Conservation (phyloP, 2,888 invertebrate genomes). For the Leptura quadrifasciata region DNA sequence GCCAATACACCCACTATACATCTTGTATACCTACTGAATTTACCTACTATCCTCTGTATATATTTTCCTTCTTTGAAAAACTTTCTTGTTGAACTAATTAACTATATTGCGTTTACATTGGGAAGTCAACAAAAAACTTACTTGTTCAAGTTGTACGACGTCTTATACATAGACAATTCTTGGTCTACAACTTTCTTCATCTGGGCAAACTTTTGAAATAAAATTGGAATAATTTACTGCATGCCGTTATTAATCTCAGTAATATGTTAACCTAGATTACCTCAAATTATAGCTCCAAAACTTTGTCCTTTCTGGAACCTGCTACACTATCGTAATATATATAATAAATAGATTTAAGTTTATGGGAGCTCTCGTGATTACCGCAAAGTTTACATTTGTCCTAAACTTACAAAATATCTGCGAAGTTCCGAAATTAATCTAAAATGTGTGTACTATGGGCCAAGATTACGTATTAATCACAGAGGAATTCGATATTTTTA, state of each 20-base stretch:
- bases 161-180: not conserved
- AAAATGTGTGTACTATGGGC: not conserved
- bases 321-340: constrained; percentile 4
- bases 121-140: not conserved
- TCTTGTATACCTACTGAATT: too few species aligned
- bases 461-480: too few species aligned
- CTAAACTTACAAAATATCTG: constrained; percentile 13
- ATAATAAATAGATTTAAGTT: constrained; percentile 27
- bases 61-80: not conserved
- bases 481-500: too few species aligned
- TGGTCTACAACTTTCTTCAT: constrained; percentile 9
- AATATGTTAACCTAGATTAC: constrained; percentile 24
- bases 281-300: constrained; percentile 8
- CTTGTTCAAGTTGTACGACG: not conserved
- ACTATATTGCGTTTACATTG: not conserved
- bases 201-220: constrained; percentile 7
- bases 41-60: too few species aligned
- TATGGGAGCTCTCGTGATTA: not conserved
- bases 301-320: constrained; percentile 14
- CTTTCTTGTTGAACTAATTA: not conserved
- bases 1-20: too few species aligned
- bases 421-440: not conserved
- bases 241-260: constrained; percentile 18
- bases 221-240: constrained; percentile 10
- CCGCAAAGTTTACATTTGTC: not conserved